A percentile compares a stretch with the other conserved stretches of the same genome.
These are phyloP conservation scores for Hesperophylax magnus DNA, from an alignment of 1,140 invertebrate species.

Conservation along the genomic window DNA sequence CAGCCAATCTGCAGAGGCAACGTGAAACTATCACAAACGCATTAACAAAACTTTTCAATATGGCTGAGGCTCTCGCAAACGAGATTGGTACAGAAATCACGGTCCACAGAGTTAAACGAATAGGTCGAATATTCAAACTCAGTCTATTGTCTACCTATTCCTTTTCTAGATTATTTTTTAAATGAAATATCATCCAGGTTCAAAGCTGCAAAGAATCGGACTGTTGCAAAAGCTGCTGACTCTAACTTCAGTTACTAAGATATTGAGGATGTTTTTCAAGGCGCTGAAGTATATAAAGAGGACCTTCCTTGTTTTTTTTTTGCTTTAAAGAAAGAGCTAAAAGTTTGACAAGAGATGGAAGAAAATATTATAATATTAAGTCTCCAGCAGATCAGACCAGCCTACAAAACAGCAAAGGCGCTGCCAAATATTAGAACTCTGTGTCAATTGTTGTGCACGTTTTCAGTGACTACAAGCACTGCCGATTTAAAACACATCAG, in stretches of 20 bases:
- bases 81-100: not conserved
- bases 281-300: not conserved
- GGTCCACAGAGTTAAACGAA: not conserved
- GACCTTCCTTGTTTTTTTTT: not conserved
- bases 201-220: not conserved
- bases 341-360: not conserved
- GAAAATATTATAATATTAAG: too few relatives aligned
- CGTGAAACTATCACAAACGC: not conserved
- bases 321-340: not conserved
- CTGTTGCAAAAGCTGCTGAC: not conserved
- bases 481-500: not conserved
- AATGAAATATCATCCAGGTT: not conserved
- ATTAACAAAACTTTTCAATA: not conserved
- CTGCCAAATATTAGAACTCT: not conserved
- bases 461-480: not conserved
- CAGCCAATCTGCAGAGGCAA: not conserved
- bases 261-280: not conserved
- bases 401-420: not conserved
- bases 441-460: not conserved
- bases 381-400: slow-evolving; percentile 1
- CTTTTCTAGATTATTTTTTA: not conserved
- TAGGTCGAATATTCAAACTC: not conserved
- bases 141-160: not conserved
- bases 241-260: not conserved
- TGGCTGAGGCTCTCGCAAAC: not conserved